Base-by-base conservation (phyloP, 2,888 invertebrate genomes). In the Eupithecia dodoneata region DNA sequence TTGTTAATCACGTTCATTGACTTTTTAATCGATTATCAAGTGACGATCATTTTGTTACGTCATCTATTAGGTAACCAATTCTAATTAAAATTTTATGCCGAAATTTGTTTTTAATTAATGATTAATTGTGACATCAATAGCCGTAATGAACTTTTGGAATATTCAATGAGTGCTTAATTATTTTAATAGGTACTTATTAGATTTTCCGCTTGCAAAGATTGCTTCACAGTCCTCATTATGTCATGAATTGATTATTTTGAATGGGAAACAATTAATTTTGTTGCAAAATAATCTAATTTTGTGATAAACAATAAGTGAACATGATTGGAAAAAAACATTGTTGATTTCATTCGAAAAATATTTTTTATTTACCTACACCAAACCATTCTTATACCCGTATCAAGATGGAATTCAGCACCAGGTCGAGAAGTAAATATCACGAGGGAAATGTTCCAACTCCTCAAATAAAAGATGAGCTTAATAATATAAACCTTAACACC, bases 101-200 rank as follows among this genome's bases (percentile, higher is more conserved):
- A 78, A 75, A 76, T 81, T 80, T 78, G 74, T 81, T 79, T 75
- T 76, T 76, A 77, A 63, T 71, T 75, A 73, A 80, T 81, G 79
- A 81, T 81, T 83, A 80, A 83, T 80, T 80, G 76, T 81, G 80
- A 81, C 82, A 82, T 78, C 79, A 81, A 79, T 74, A 72, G 76
- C 59, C 71, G 70, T 70, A 74, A 78, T 74, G 69, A 74, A 76
- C 65, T 72, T 76, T 76, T 74, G 15, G 70, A 74, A 74, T 76
- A 79, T 70, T 79, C 65, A 76, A 72, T 72, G 70, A 76, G 52
- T 74, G 45, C 73, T 76, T 69, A 45, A 69, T 74, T 76, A 74
- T 73, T 73, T 71, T 74, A 55, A 77, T 74, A 65, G 72, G 49
- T 18, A 65, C 73, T 77, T 77, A 75, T 76, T 74, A 15, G 59